Evolutionary conservation across 1,140 invertebrate genomes (phyloP).

Genomic region (Drosophila aff.): DNA sequence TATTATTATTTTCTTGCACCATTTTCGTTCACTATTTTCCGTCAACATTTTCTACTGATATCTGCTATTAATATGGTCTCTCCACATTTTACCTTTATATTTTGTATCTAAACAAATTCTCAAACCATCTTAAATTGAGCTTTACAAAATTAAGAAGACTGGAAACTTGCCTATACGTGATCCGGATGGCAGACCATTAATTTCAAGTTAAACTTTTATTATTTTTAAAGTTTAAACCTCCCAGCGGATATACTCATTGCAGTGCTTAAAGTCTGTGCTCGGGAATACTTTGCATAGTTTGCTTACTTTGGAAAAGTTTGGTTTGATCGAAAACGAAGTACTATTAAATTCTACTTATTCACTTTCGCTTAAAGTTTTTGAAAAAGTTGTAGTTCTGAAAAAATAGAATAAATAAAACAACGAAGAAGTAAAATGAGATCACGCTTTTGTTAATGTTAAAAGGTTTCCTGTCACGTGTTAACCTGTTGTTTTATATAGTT

Average conservation of each 20-base stretch:
- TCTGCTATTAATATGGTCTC: neutral
- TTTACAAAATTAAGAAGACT: neutral
- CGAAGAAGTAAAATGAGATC: neutral
- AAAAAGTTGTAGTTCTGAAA: neutral
- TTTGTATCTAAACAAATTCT: neutral
- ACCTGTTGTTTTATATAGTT: no score
- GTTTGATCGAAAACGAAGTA: slow-evolving; percentile 20
- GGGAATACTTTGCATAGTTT: slow-evolving; percentile 6
- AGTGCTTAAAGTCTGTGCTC: neutral
- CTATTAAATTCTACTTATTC: slow-evolving; percentile 16
- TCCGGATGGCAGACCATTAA: neutral
- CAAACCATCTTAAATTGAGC: neutral
- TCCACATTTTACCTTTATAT: neutral
- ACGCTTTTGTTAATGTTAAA: neutral
- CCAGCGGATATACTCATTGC: neutral
- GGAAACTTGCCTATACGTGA: slow-evolving; percentile 22
- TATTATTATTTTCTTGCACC: no score
- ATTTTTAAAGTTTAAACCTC: slow-evolving; percentile 2
- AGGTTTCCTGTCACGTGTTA: neutral
- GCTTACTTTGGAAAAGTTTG: slow-evolving; percentile 23
- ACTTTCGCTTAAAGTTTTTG: no score
- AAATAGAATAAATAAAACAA: neutral
- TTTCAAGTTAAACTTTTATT: slow-evolving; percentile 1
- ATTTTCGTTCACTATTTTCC: neutral
- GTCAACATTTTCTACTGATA: neutral